Evolutionary conservation across 2,888 invertebrate species (phyloP), one percentile per base, ranked within the genome.

Genomic region (Epinotia ramella): DNA sequence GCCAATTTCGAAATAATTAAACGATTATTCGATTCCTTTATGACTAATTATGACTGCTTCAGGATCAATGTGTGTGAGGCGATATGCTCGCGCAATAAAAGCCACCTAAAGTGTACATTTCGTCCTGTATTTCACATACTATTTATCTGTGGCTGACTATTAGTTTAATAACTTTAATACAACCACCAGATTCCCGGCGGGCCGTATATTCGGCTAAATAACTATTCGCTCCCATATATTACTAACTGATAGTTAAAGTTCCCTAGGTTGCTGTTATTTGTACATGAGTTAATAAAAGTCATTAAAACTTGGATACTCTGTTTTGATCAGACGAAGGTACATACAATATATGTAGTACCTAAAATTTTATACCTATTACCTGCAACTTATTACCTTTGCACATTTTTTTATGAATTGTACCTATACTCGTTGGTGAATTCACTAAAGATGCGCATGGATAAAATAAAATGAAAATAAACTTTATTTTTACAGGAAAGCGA

Each of bases 271-370:
- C 57, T 57, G 72, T 72, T 65, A 66, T 53, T 66, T 24, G 24
- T 18, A 20, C 57, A 49, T 65, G 46, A 9, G 53, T 20, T 59
- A 24, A 44, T 57, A 46, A 64, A 62, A 67, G 73, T 67, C 66
- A 73, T 73, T 73, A 73, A 73, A 73, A 73, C 73, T 67, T 73
- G 44, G 12, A 5, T 56, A 33, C 18, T 12, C 13, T 46, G 46
- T n/a, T 60, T 60, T 72, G 65, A 28, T 44, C 72, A 72, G 18
- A 72, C 13, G 60, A 44, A 18, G 7, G 69, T 70, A 46, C 33
- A 33, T 33, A 33, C 33, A 40, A 40, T 2, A 9, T 40, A 40
- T 40, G 40, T 40, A 40, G 40, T 40, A 28, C 24, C 24, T 28
- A 28, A 28, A 3, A 28, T 28, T 3, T 2, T 28, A 28, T 28